A percentile compares a stretch with the other conserved stretches of the same genome.
Conservation (phyloP, 2,113 vertebrate species). For the Orcinus orca region DNA sequence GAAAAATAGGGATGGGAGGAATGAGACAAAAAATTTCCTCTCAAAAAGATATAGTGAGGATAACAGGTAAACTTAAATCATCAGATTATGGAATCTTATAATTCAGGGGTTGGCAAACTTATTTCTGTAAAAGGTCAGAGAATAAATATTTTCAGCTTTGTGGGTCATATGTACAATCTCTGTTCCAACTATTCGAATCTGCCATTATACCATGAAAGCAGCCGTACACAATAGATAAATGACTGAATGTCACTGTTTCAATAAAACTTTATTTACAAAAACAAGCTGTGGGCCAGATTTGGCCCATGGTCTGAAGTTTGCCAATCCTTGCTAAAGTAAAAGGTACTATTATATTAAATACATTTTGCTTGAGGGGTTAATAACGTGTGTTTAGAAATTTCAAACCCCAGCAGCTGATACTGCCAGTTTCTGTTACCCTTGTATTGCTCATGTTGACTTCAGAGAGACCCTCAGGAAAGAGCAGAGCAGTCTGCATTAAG, state of each 20-base stretch:
- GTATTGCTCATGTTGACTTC: neutral
- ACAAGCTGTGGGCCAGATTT: neutral
- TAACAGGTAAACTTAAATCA: neutral
- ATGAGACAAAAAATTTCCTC: neutral
- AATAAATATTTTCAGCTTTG: neutral
- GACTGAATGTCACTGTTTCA: neutral
- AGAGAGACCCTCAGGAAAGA: neutral
- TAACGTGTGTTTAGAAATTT: neutral
- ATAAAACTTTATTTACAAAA: constrained; percentile 11
- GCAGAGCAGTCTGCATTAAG: neutral
- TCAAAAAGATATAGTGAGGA: neutral
- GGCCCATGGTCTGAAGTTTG: neutral
- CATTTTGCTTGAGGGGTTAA: neutral
- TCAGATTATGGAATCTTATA: neutral
- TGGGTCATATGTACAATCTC: rapidly evolving
- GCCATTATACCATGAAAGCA: neutral
- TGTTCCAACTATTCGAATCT: neutral
- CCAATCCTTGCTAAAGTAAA: neutral
- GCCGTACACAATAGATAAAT: neutral
- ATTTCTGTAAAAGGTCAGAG: neutral
- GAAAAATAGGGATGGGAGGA: neutral
- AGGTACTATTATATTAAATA: neutral
- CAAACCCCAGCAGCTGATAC: neutral
- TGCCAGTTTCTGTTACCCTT: neutral
- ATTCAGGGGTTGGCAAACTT: neutral